Evolutionary conservation across 2,797 vertebrate genomes (phyloP), one percentile per base, ranked within the genome.

Genomic region (Harpagifer antarcticus): DNA sequence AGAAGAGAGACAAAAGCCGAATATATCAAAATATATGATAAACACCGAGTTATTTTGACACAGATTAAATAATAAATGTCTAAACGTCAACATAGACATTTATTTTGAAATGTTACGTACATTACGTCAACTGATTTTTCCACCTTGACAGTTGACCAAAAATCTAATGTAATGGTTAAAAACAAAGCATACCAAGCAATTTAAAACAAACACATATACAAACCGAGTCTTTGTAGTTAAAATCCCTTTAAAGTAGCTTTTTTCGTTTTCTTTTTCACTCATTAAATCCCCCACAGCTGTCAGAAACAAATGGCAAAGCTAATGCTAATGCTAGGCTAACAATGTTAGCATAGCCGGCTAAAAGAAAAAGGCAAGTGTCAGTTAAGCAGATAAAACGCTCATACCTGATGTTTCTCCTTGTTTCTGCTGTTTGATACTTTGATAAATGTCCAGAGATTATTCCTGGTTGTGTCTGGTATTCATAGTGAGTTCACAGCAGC

Each of bases 291-390:
- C 4, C 64, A 50, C 45, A 62, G 47, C 74, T 86, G 62, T 73
- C 65, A 83, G 42, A 16, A 19, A 81, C 68, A 66, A 47, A 20
- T 2, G 20, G 23, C 23, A 31, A 65, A 54, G 74, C 74, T 79
- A 68, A 58, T 59, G 89, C 89, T 91, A 88, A 83, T 61, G 88
- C 86, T 45, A 31, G 59, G 89, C 85, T 90, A 92, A 77, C 83
- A 40, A 0, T 23, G 86, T 82, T 93, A 92, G 89, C 90, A 48
- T 74, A 85, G 78, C 84, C 83, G 84, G 90, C 71, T 65, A 59
- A 11, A 33, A n/a, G 17, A 53, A 90, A 27, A 60, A 68, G 47
- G 68, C 72, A 79, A 27, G 66, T 57, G 49, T 47, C 49, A 64
- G 48, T 9, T 3, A 13, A 76, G 9, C 3, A 17, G 45, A 20